A percentile compares a stretch with the other conserved stretches of the same genome.
phyloP scores from a whole-genome alignment of 2,113 vertebrate genomes.

The Rafetus swinhoei region DNA sequence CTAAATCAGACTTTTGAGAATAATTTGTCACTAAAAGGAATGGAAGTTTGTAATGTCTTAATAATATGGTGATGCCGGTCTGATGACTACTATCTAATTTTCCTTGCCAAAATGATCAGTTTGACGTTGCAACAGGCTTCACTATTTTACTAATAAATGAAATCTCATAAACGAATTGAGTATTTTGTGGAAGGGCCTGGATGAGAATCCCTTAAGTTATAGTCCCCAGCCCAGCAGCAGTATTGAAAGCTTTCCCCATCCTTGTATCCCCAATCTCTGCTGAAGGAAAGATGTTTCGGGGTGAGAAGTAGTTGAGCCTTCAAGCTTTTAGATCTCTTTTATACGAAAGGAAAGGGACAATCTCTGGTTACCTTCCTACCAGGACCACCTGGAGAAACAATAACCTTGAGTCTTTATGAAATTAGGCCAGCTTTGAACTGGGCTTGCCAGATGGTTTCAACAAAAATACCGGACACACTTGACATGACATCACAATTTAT shows the following conservation, averaged over 20 bases:
- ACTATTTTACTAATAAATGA: not conserved
- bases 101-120: not conserved
- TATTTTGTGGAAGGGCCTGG: not conserved
- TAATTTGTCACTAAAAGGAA: not conserved
- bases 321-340: not conserved
- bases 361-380: not conserved
- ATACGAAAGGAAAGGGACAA: rapidly evolving
- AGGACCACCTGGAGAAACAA: not conserved
- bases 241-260: not conserved
- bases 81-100: not conserved
- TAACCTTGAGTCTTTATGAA: rapidly evolving
- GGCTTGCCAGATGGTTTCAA: too few species aligned
- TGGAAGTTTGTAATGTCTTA: not conserved
- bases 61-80: not conserved
- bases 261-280: not conserved
- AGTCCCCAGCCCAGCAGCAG: not conserved
- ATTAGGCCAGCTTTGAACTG: not conserved
- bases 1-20: not conserved
- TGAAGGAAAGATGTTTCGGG: not conserved
- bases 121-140: not conserved
- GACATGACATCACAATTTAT: too few species aligned
- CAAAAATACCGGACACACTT: too few species aligned
- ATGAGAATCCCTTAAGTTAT: not conserved
- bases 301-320: not conserved
- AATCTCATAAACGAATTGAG: not conserved